phyloP scores from a whole-genome alignment of 2,113 vertebrate species.

The Bagarius yarrelli region DNA sequence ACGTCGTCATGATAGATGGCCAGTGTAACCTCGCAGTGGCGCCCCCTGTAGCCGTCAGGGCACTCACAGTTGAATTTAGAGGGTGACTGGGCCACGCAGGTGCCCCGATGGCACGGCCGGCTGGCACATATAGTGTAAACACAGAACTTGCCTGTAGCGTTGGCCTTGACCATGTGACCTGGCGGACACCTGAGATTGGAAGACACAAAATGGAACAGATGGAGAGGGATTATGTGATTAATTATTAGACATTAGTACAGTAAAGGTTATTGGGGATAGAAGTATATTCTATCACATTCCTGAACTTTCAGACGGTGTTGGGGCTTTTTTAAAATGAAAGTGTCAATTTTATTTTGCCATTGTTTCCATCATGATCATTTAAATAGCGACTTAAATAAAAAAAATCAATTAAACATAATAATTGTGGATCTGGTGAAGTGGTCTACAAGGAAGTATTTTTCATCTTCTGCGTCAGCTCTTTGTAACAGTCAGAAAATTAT shows the following conservation, averaged over 20 bases:
- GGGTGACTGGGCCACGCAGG: conserved; percentile 78
- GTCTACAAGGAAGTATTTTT: background rate
- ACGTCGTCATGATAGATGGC: conserved; percentile 79
- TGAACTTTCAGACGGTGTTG: background rate
- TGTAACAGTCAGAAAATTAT: background rate
- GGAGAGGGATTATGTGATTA: background rate
- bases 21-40: conserved; percentile 76
- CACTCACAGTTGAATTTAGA: conserved; percentile 79
- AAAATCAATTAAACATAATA: background rate
- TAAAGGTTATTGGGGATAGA: conserved; percentile 7
- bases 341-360: background rate
- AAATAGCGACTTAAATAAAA: background rate
- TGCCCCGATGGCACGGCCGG: conserved; percentile 79
- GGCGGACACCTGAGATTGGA: conserved; percentile 75
- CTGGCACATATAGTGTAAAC: conserved; percentile 78
- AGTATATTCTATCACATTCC: background rate
- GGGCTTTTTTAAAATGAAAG: background rate
- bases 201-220: conserved; percentile 18
- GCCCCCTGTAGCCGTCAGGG: conserved; percentile 77
- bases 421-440: background rate
- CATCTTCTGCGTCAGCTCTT: background rate
- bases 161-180: conserved; percentile 78
- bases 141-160: conserved; percentile 76
- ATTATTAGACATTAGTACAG: conserved; percentile 15
- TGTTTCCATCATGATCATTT: background rate